phyloP scores from a whole-genome alignment of 2,888 invertebrate genomes.

The Ernsta delagoae region DNA sequence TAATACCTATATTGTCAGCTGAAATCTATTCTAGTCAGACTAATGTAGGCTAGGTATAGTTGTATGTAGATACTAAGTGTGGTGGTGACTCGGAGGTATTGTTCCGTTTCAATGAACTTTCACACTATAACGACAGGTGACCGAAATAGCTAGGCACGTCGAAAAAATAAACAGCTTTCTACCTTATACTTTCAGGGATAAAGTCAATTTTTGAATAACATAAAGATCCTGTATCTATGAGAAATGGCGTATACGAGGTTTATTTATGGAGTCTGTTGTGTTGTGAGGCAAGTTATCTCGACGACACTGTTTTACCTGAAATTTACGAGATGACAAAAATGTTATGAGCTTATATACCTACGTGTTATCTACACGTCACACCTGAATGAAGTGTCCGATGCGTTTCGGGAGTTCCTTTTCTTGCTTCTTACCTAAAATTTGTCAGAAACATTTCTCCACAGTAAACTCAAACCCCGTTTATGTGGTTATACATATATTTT shows the following conservation, averaged over 20 bases:
- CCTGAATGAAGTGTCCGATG: slow-evolving; percentile 20
- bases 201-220: slow-evolving; percentile 14
- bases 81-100: slow-evolving; percentile 46
- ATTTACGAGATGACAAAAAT: slow-evolving; percentile 34
- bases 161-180: slow-evolving; percentile 36
- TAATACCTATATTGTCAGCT: background rate
- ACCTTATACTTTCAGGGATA: slow-evolving; percentile 4
- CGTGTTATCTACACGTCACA: slow-evolving; percentile 5
- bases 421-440: background rate
- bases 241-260: slow-evolving; percentile 27
- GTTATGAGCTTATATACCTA: slow-evolving; percentile 20
- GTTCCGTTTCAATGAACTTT: slow-evolving; percentile 62
- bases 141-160: slow-evolving; percentile 55
- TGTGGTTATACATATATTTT: too few relatives aligned
- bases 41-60: slow-evolving; percentile 31
- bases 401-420: slow-evolving; percentile 12
- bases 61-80: slow-evolving; percentile 41
- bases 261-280: slow-evolving; percentile 36
- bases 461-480: too few relatives aligned
- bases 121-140: slow-evolving; percentile 52
- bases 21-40: background rate
- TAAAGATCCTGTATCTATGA: slow-evolving; percentile 16
- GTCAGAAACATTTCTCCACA: background rate
- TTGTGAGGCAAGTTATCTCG: slow-evolving; percentile 35
- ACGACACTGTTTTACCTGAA: slow-evolving; percentile 36